Evolutionary conservation across 2,888 invertebrate species (phyloP), one percentile per base, ranked within the genome.

Genomic region (Brachypterus glaber): DNA sequence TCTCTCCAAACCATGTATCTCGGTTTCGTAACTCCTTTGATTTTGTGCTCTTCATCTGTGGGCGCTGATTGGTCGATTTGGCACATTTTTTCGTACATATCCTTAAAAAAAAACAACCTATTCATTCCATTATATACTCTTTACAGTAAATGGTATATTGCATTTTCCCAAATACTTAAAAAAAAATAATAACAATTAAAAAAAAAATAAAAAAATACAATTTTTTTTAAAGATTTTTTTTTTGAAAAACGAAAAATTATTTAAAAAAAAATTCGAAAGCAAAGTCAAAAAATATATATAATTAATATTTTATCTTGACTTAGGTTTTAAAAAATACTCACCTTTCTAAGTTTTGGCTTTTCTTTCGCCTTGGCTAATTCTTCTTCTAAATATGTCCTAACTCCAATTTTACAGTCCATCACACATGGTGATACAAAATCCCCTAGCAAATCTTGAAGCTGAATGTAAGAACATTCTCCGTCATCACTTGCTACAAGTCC

Each of bases 51-150:
- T 60, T 93, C 93, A 35, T 83, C 82, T 17, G 82, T 84, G 3
- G 95, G 95, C 0, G 93, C 93, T 48, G 71, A 73, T 2, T 83
- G 79, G 63, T 93, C 92, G 32, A 93, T 87, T 62, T 91, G 90
- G 45, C 92, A 82, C 93, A 95, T 95, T 69, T 95, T 95, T 54
- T 93, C 90, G 60, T 92, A 95, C 93, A 95, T 92, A 61, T 95
- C 93, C 80, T 88, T 65, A 25, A 71, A 56, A 8, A 24, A 21
- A 29, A 17, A n/a, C 8, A 25, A 36, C 11, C n/a, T n/a, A n/a
- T n/a, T n/a, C n/a, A n/a, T n/a, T n/a, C n/a, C n/a, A n/a, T n/a
- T n/a, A n/a, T n/a, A n/a, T n/a, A n/a, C n/a, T n/a, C n/a, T n/a
- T n/a, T n/a, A n/a, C n/a, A n/a, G n/a, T n/a, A n/a, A n/a, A n/a